Evolutionary conservation across 2,888 invertebrate species (phyloP).

Genomic region (Carabus problematicus): DNA sequence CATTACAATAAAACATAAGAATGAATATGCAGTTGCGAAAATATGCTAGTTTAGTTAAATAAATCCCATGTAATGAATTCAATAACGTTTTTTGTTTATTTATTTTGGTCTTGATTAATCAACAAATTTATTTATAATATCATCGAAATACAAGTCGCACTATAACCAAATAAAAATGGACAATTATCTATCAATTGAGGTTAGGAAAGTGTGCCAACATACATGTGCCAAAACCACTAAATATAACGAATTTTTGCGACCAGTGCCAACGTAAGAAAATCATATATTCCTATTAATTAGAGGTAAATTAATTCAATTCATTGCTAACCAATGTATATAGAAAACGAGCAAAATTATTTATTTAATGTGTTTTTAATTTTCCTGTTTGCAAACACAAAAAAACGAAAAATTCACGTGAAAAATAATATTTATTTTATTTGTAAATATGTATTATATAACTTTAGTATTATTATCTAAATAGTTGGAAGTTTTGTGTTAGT

Average conservation of each 20-base stretch:
- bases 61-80: too few relatives aligned
- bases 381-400: conserved; percentile 17
- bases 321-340: conserved; percentile 44
- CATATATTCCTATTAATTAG: conserved; percentile 39
- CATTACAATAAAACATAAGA: too few relatives aligned
- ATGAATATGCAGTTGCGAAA: too few relatives aligned
- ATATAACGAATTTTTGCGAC: conserved; percentile 44
- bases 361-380: conserved; percentile 43
- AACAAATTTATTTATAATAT: background rate
- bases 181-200: background rate
- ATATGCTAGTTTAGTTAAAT: too few relatives aligned
- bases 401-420: conserved; percentile 43
- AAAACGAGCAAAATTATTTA: conserved; percentile 47
- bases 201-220: conserved; percentile 53
- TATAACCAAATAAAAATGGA: background rate
- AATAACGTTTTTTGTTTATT: too few relatives aligned
- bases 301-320: conserved; percentile 31
- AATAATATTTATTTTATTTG: conserved; percentile 46
- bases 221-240: conserved; percentile 51
- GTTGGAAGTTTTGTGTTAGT: conserved; percentile 18
- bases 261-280: conserved; percentile 48
- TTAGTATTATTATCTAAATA: conserved; percentile 46
- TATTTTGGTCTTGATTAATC: too few relatives aligned
- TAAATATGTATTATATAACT: conserved; percentile 46
- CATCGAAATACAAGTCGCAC: background rate